Evolutionary conservation across 2,113 vertebrate species (phyloP).

Genomic region (Saguinus imperator): DNA sequence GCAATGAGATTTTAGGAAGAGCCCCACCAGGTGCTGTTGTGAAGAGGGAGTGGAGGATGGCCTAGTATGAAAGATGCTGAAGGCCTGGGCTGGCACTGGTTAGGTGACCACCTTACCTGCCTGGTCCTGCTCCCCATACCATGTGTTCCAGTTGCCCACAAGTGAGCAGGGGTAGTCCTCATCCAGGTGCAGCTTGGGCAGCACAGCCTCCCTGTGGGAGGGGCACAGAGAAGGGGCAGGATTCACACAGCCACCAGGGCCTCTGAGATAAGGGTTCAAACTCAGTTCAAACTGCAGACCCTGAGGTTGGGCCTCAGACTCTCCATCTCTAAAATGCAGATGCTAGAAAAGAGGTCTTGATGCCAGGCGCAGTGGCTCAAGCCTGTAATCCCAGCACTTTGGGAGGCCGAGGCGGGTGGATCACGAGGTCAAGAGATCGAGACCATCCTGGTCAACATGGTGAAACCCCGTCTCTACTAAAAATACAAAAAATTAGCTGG

Average conservation of each 20-base stretch:
- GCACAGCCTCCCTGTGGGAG: slow-evolving; percentile 88
- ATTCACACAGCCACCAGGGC: not conserved
- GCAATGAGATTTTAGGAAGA: not conserved
- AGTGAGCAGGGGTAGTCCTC: slow-evolving; percentile 93
- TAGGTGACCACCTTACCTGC: slow-evolving; percentile 87
- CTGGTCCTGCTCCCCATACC: slow-evolving; percentile 98
- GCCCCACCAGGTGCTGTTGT: not conserved
- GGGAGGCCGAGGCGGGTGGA: no score
- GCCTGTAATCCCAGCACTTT: no score
- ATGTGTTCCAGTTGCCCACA: slow-evolving; percentile 98
- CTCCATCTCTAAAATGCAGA: not conserved
- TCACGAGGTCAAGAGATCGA: no score
- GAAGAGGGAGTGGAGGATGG: not conserved
- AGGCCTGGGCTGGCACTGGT: not conserved
- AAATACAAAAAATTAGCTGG: no score
- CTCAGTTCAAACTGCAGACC: not conserved
- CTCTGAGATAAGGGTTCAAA: not conserved
- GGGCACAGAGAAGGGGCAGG: not conserved
- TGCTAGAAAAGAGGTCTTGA: not conserved
- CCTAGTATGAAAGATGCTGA: not conserved
- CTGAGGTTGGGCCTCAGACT: not conserved
- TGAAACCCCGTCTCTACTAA: no score
- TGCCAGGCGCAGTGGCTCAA: no score
- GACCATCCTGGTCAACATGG: no score
- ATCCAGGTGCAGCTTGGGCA: slow-evolving; percentile 91